Conservation (phyloP, 2,113 vertebrate genomes). For the Chaetorhynchus papuensis region DNA sequence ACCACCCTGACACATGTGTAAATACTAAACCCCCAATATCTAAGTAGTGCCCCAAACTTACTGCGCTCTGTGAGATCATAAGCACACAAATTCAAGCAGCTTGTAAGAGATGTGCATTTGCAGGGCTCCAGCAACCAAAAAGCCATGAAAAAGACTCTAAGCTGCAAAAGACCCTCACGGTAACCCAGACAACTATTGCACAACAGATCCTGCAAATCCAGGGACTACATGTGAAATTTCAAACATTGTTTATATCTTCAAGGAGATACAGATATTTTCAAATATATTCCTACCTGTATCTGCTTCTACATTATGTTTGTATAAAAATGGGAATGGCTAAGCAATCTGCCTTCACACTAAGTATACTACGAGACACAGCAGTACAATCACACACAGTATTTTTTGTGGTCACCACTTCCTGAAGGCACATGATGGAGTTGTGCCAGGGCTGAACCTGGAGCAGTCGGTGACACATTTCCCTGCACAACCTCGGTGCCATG, state of each 20-base stretch:
- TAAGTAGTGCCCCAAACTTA: neutral
- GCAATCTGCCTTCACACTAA: neutral
- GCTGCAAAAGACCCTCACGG: neutral
- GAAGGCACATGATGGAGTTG: accelerated
- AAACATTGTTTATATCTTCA: neutral
- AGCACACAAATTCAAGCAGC: neutral
- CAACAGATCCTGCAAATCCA: neutral
- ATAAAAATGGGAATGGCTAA: neutral
- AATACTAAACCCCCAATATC: neutral
- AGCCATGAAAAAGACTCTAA: neutral
- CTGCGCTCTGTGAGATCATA: accelerated
- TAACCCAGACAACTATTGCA: neutral
- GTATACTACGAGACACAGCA: neutral
- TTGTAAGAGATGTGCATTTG: neutral
- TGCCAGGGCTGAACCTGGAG: neutral
- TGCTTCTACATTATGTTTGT: neutral
- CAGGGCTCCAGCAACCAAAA: neutral
- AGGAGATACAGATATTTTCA: neutral
- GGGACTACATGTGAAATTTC: neutral
- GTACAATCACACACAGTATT: neutral
- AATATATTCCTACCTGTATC: neutral
- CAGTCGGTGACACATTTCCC: neutral
- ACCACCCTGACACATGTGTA: neutral
- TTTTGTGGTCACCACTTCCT: neutral
- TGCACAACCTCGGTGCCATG: accelerated